These are phyloP conservation scores for Centruroides vittatus DNA, from an alignment of 1,140 invertebrate genomes.

Conservation along the genomic window DNA sequence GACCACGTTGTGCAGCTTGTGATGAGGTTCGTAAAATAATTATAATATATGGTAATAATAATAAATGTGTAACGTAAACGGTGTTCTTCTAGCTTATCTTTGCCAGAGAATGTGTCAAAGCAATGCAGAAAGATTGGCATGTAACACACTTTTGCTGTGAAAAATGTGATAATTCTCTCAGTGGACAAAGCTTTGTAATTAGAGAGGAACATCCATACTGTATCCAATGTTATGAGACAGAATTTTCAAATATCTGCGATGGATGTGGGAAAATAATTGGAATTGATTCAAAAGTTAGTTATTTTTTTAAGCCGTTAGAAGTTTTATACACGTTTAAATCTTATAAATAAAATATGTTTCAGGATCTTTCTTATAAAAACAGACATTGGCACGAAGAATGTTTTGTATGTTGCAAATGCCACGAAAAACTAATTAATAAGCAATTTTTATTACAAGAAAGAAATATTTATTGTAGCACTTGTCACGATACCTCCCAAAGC, in stretches of 20 bases:
- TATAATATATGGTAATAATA: too few species aligned
- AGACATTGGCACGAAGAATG: constrained; percentile 39
- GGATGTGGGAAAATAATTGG: not conserved
- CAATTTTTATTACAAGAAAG: constrained; percentile 40
- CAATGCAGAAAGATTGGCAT: constrained; percentile 99
- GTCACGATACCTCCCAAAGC: constrained; percentile 40
- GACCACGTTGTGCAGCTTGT: too few species aligned
- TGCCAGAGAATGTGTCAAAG: constrained; percentile 97
- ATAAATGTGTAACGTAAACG: too few species aligned
- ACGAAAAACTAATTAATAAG: constrained; percentile 36
- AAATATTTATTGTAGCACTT: constrained; percentile 38
- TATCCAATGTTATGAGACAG: not conserved
- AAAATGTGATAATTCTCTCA: constrained; percentile 37
- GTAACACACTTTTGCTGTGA: constrained; percentile 95
- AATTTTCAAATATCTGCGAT: not conserved
- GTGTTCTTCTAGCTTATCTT: constrained; percentile 79
- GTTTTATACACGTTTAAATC: too few species aligned
- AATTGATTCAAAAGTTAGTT: not conserved
- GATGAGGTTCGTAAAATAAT: constrained; percentile 14
- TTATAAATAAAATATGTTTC: not conserved
- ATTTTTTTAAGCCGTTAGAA: too few species aligned
- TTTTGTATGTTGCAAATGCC: constrained; percentile 38
- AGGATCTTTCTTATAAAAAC: constrained; percentile 43
- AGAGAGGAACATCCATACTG: not conserved
- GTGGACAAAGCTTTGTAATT: not conserved